Conservation (phyloP, 2,113 vertebrate species). For the Sus scrofa region DNA sequence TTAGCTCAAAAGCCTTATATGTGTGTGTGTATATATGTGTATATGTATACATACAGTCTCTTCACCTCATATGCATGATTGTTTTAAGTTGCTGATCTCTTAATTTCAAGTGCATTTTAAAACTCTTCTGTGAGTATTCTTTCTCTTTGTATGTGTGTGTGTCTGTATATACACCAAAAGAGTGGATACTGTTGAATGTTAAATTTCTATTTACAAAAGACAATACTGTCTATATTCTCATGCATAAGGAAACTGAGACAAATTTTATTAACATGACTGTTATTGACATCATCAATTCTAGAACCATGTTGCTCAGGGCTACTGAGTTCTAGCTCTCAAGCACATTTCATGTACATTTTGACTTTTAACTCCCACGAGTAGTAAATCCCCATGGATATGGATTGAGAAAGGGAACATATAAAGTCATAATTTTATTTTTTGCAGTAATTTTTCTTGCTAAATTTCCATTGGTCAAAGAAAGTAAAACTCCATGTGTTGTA, state of each 20-base stretch:
- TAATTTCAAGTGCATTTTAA: too few species aligned
- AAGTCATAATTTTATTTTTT: constrained; percentile 3
- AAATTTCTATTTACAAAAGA: background rate
- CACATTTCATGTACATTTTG: background rate
- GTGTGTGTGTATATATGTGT: background rate
- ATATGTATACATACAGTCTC: too few species aligned
- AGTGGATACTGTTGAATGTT: background rate
- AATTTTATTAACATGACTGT: background rate
- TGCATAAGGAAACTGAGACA: background rate
- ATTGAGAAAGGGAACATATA: background rate
- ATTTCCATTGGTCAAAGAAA: constrained; percentile 6
- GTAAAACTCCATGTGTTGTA: background rate
- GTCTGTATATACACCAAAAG: background rate
- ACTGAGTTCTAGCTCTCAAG: background rate
- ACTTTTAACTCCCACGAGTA: background rate
- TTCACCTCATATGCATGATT: too few species aligned
- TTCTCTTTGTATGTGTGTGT: too few species aligned
- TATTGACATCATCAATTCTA: background rate
- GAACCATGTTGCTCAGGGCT: background rate
- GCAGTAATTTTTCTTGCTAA: background rate
- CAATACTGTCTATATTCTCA: too few species aligned
- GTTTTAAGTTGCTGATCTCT: too few species aligned
- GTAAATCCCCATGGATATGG: background rate
- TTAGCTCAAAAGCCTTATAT: background rate
- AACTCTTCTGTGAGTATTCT: too few species aligned